Evolutionary conservation across 2,888 invertebrate species (phyloP).

Genomic region (Melanotus villosus): DNA sequence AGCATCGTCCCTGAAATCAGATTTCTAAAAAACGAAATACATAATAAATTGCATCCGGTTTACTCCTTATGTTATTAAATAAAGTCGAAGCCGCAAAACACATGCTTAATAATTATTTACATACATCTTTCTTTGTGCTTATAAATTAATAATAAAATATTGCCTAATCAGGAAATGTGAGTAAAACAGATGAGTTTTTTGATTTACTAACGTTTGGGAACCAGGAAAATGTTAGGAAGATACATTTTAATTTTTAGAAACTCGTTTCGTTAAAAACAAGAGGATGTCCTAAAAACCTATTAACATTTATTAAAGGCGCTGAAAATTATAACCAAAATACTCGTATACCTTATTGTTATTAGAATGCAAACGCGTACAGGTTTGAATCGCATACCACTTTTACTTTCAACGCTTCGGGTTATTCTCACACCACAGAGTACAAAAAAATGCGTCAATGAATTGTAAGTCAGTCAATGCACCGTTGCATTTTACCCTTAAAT

Average conservation of each 20-base stretch:
- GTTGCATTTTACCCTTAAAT: too few species aligned
- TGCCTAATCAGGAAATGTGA: too few species aligned
- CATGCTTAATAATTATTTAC: too few species aligned
- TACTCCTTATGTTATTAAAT: not conserved
- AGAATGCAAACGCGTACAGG: not conserved
- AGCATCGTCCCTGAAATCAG: not conserved
- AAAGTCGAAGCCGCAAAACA: too few species aligned
- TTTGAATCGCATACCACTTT: slow-evolving; percentile 5
- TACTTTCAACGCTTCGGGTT: slow-evolving; percentile 9
- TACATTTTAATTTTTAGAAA: too few species aligned
- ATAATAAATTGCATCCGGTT: not conserved
- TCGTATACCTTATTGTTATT: not conserved
- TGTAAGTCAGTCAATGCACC: too few species aligned
- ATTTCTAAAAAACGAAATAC: not conserved
- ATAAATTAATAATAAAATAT: too few species aligned
- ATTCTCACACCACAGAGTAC: not conserved
- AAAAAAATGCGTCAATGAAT: not conserved
- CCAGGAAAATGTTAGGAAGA: too few species aligned
- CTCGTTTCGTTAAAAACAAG: too few species aligned
- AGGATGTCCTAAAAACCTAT: not conserved
- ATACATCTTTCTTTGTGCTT: too few species aligned
- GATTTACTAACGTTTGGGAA: too few species aligned
- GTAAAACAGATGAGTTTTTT: too few species aligned
- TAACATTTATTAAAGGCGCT: slow-evolving; percentile 4
- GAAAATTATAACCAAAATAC: slow-evolving; percentile 1